phyloP scores from a whole-genome alignment of 2,888 invertebrate species.

The Achlya flavicornis region DNA sequence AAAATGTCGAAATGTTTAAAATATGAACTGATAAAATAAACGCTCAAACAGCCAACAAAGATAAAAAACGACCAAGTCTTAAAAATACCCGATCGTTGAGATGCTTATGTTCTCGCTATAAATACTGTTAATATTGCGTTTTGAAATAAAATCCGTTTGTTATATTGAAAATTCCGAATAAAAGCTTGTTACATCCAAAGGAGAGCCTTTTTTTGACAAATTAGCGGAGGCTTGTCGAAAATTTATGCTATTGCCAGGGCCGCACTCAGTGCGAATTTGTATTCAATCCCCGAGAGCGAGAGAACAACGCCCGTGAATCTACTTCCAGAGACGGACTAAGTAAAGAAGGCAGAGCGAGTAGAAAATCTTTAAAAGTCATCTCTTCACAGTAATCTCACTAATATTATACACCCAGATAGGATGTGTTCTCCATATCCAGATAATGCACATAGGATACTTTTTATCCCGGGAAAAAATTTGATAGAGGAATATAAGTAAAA shows the following conservation, averaged over 20 bases:
- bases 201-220: conserved; percentile 39
- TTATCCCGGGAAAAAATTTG: no score
- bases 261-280: conserved; percentile 32
- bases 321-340: not conserved
- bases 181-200: conserved; percentile 13
- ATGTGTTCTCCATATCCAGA: no score
- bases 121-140: not conserved
- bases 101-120: not conserved
- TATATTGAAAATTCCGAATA: not conserved
- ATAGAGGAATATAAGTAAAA: no score
- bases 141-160: not conserved
- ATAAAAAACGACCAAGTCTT: not conserved
- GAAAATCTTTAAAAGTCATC: no score
- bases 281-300: conserved; percentile 31
- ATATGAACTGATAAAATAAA: no score
- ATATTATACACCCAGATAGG: no score
- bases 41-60: no score
- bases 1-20: no score
- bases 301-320: conserved; percentile 1
- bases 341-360: not conserved
- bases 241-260: conserved; percentile 25
- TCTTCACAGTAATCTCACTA: no score
- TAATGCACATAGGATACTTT: no score
- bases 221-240: conserved; percentile 34
- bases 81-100: not conserved